These are phyloP conservation scores for Pollenia angustigena DNA, from an alignment of 2,888 invertebrate species.

Conservation along the genomic window DNA sequence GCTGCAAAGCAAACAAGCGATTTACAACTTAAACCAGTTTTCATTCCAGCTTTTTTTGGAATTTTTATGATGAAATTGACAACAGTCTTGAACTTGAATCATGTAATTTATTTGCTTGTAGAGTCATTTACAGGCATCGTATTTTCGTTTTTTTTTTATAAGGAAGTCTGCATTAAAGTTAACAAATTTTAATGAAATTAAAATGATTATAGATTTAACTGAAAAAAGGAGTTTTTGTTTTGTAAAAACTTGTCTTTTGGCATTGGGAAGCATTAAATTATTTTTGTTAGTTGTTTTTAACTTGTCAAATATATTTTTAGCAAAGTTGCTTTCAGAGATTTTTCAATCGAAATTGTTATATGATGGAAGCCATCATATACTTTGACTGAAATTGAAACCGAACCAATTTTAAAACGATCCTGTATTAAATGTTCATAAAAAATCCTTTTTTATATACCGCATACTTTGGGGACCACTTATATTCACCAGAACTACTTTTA, in stretches of 20 bases:
- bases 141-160: slow-evolving; percentile 25
- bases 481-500: no score
- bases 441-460: no score
- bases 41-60: slow-evolving; percentile 1
- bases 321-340: no score
- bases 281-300: no score
- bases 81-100: slow-evolving; percentile 70
- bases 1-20: neutral
- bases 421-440: no score
- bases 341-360: no score
- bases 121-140: slow-evolving; percentile 2
- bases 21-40: slow-evolving; percentile 36
- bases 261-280: neutral
- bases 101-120: slow-evolving; percentile 36
- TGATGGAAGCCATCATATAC: no score
- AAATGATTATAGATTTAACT: slow-evolving; percentile 29
- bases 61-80: slow-evolving; percentile 60
- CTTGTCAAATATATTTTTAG: no score
- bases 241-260: slow-evolving; percentile 14
- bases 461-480: no score
- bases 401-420: no score
- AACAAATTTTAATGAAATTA: neutral
- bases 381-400: no score
- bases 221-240: neutral
- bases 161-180: slow-evolving; percentile 51